These are phyloP conservation scores for Drosophila atroscutellata DNA, from an alignment of 2,888 invertebrate species.

Conservation along the genomic window DNA sequence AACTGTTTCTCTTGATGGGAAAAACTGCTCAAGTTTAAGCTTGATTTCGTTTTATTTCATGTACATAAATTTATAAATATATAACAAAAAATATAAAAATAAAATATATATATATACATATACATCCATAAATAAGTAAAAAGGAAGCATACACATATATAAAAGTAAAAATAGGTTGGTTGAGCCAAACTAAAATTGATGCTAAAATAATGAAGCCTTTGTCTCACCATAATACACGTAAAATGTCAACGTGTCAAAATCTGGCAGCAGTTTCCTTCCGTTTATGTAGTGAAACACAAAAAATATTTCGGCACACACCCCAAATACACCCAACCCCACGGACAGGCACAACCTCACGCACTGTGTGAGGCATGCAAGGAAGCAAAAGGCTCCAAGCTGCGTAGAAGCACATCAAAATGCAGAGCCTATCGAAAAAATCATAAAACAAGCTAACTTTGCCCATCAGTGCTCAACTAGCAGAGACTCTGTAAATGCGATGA, in stretches of 20 bases:
- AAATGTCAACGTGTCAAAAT: conserved; percentile 73
- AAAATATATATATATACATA: not conserved
- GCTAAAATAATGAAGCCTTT: conserved; percentile 1
- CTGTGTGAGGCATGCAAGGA: conserved; percentile 7
- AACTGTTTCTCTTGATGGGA: not conserved
- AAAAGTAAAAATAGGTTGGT: not conserved
- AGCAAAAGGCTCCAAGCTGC: conserved; percentile 41
- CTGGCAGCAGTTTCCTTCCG: conserved; percentile 69
- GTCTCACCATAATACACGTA: conserved; percentile 50
- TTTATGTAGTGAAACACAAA: conserved; percentile 53
- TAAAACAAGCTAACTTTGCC: not conserved
- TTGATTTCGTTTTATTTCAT: not conserved
- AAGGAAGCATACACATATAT: not conserved
- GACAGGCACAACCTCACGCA: conserved; percentile 11
- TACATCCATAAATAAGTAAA: not conserved
- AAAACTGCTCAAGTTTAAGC: not conserved
- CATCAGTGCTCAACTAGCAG: not conserved
- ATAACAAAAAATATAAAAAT: not conserved
- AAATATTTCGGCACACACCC: conserved; percentile 44
- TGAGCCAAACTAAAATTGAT: not conserved
- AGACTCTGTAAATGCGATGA: not conserved
- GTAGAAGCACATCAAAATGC: conserved; percentile 54
- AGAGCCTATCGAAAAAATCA: conserved; percentile 25
- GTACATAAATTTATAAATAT: not conserved
- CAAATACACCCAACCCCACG: not conserved